Evolutionary conservation across 1,140 invertebrate species (phyloP).

Genomic region (Callitettix versicolor): DNA sequence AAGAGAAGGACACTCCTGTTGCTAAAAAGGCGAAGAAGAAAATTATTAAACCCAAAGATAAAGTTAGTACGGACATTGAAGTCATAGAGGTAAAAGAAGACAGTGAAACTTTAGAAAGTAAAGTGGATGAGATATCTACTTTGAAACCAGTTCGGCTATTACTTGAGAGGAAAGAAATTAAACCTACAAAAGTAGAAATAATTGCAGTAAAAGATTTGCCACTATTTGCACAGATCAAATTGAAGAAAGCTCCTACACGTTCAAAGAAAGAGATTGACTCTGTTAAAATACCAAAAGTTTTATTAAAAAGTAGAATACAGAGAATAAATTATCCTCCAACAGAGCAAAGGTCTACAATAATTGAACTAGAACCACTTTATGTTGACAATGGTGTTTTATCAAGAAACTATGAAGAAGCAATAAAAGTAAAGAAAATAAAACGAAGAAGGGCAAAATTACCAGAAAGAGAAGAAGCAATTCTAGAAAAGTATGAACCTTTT

Average conservation of each 20-base stretch:
- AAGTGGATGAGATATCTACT: not conserved
- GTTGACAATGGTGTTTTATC: slow-evolving; percentile 54
- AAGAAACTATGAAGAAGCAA: slow-evolving; percentile 55
- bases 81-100: slow-evolving; percentile 10
- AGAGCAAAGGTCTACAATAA: slow-evolving; percentile 29
- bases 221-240: slow-evolving; percentile 48
- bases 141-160: no score
- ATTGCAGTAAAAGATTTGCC: slow-evolving; percentile 36
- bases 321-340: slow-evolving; percentile 36
- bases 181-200: slow-evolving; percentile 35
- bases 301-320: slow-evolving; percentile 50
- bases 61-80: not conserved
- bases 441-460: slow-evolving; percentile 35
- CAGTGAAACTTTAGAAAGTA: slow-evolving; percentile 8
- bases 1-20: not conserved
- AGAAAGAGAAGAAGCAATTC: slow-evolving; percentile 30
- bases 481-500: slow-evolving; percentile 39
- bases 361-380: slow-evolving; percentile 25
- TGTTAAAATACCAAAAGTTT: slow-evolving; percentile 46
- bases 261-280: slow-evolving; percentile 38
- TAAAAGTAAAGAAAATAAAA: slow-evolving; percentile 47
- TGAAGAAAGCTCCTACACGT: slow-evolving; percentile 43
- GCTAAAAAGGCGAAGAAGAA: slow-evolving; percentile 17
- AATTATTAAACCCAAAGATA: slow-evolving; percentile 13
- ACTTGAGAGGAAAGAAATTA: slow-evolving; percentile 36